Conservation (phyloP, 2,797 vertebrate genomes). For the Varecia variegata region DNA sequence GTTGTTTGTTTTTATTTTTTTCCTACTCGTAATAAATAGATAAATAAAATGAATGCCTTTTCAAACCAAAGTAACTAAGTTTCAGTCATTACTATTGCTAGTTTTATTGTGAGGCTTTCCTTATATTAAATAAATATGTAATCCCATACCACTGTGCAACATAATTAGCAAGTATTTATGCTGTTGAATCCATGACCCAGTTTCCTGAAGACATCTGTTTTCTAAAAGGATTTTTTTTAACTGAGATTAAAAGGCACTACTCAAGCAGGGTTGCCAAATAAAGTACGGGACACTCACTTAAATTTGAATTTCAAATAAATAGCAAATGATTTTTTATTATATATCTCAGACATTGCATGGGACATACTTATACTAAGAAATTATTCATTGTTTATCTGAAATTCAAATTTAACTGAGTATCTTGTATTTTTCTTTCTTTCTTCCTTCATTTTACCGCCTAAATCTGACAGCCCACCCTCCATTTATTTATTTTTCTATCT, state of each 20-base stretch:
- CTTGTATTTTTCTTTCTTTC: neutral
- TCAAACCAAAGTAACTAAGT: neutral
- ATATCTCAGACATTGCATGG: neutral
- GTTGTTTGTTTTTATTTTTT: neutral
- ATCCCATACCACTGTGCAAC: neutral
- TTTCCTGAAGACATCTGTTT: slow-evolving; percentile 71
- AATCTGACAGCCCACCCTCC: neutral
- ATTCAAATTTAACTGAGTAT: neutral
- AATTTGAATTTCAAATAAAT: slow-evolving; percentile 38
- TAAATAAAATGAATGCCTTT: neutral
- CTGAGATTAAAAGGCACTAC: slow-evolving; percentile 32
- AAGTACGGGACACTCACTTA: slow-evolving; percentile 20
- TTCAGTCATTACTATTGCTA: neutral
- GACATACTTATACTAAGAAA: neutral
- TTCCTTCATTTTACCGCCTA: neutral
- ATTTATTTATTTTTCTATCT: neutral
- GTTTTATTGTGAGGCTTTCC: neutral
- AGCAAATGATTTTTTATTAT: neutral
- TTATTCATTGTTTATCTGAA: neutral
- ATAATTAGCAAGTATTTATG: slow-evolving; percentile 55
- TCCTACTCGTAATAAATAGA: neutral
- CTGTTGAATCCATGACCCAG: slow-evolving; percentile 64
- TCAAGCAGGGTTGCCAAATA: slow-evolving; percentile 30
- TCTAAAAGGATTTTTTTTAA: slow-evolving; percentile 49
- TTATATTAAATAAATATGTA: slow-evolving; percentile 46